These are phyloP conservation scores for Calameuta idolon DNA, from an alignment of 2,888 invertebrate species.

Conservation along the genomic window DNA sequence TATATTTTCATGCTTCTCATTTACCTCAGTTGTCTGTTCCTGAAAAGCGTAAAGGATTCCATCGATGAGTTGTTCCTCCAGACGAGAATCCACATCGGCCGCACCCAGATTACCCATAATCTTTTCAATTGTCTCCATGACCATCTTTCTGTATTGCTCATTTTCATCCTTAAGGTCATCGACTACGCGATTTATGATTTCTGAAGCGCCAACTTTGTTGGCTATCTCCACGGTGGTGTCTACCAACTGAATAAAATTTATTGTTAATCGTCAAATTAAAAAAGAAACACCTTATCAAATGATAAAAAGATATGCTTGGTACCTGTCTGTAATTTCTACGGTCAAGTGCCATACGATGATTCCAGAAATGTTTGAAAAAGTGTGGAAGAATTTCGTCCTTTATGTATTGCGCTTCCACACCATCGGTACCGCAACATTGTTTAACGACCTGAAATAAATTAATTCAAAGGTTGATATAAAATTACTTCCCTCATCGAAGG, in stretches of 20 bases:
- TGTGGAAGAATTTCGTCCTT: conserved; percentile 99
- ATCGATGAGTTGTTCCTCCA: conserved; percentile 99
- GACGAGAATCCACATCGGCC: conserved; percentile 96
- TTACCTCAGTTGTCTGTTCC: conserved; percentile 97
- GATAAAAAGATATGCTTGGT: conserved; percentile 5
- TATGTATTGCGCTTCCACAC: conserved; percentile 99
- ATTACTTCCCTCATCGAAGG: not conserved
- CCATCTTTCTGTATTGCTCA: conserved; percentile 99
- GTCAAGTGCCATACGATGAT: conserved; percentile 99
- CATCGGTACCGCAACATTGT: conserved; percentile 99
- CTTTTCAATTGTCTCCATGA: conserved; percentile 99
- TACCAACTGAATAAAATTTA: conserved; percentile 74
- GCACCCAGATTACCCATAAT: conserved; percentile 98
- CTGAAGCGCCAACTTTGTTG: conserved; percentile 99
- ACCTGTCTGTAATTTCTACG: conserved; percentile 95
- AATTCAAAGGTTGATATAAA: not conserved
- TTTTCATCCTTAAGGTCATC: conserved; percentile 99
- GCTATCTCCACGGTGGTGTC: conserved; percentile 99
- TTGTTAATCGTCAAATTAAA: conserved; percentile 8
- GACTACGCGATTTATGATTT: conserved; percentile 98
- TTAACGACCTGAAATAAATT: conserved; percentile 84
- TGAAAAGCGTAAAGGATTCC: conserved; percentile 99
- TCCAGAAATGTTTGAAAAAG: conserved; percentile 99
- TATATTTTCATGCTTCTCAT: conserved; percentile 2
- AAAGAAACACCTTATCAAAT: conserved; percentile 5